Evolutionary conservation across 2,888 invertebrate species (phyloP).

Genomic region (Blera fallax): DNA sequence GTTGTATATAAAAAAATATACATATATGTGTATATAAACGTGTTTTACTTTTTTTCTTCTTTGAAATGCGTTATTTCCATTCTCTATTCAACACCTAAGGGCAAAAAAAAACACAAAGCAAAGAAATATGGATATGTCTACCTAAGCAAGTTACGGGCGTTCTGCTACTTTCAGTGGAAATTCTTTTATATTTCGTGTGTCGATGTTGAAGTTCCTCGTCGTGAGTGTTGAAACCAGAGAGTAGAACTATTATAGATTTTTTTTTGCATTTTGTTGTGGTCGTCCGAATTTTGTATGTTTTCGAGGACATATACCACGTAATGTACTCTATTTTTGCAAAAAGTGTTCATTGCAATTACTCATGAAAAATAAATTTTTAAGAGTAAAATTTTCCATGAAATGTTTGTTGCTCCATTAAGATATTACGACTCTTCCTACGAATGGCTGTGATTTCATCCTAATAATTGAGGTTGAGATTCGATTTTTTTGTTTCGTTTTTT

Average conservation of each 20-base stretch:
- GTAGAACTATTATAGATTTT: neutral
- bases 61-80: conserved; percentile 28
- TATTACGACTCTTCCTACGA: neutral
- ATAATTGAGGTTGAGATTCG: neutral
- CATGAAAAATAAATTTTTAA: neutral
- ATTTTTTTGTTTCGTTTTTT: neutral
- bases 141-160: conserved; percentile 7
- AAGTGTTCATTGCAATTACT: neutral
- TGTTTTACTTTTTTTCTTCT: conserved; percentile 39
- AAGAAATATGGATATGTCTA: conserved; percentile 26
- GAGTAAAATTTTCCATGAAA: neutral
- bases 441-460: neutral
- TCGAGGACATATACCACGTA: neutral
- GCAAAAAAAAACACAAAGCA: conserved; percentile 14
- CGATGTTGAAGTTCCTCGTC: neutral
- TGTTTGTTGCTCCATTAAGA: neutral
- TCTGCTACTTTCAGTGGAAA: conserved; percentile 8
- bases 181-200: neutral
- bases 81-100: conserved; percentile 29
- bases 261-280: neutral
- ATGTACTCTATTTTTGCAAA: neutral
- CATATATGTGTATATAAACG: conserved; percentile 20
- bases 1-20: neutral
- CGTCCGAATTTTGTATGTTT: neutral
- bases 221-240: conserved; percentile 2